Evolutionary conservation across 2,113 vertebrate species (phyloP).

Genomic region (Struthio camelus): DNA sequence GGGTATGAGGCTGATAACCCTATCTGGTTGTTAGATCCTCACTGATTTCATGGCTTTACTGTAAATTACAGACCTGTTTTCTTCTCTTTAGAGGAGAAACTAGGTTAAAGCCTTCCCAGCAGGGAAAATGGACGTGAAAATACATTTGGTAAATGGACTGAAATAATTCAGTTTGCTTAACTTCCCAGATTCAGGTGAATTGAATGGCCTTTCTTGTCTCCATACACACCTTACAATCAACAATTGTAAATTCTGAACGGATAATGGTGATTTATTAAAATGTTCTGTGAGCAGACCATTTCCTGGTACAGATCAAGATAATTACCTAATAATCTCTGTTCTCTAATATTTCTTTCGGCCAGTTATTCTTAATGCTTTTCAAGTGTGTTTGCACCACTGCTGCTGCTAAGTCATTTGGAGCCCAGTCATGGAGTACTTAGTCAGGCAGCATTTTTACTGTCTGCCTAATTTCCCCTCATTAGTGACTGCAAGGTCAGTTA

Average conservation of each 20-base stretch:
- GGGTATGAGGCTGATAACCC: background rate
- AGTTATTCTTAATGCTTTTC: background rate
- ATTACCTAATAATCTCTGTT: background rate
- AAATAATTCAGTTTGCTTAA: background rate
- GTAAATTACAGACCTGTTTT: background rate
- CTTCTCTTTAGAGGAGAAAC: background rate
- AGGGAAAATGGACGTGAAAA: constrained; percentile 7
- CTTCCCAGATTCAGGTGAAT: background rate
- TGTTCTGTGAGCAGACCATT: background rate
- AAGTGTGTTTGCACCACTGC: accelerated
- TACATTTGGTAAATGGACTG: background rate
- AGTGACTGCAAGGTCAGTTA: background rate
- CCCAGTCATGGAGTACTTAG: background rate
- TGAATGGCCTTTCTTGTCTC: background rate
- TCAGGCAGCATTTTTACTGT: background rate
- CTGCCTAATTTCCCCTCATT: background rate
- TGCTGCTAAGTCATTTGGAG: background rate
- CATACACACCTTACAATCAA: background rate
- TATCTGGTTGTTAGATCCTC: background rate
- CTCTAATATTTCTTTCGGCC: background rate
- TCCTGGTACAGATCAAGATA: background rate
- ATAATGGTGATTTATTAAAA: background rate
- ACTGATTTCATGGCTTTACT: background rate
- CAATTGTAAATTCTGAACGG: background rate
- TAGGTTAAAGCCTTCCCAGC: constrained; percentile 13